Evolutionary conservation across 2,113 vertebrate genomes (phyloP).

Genomic region (Camelus dromedarius): DNA sequence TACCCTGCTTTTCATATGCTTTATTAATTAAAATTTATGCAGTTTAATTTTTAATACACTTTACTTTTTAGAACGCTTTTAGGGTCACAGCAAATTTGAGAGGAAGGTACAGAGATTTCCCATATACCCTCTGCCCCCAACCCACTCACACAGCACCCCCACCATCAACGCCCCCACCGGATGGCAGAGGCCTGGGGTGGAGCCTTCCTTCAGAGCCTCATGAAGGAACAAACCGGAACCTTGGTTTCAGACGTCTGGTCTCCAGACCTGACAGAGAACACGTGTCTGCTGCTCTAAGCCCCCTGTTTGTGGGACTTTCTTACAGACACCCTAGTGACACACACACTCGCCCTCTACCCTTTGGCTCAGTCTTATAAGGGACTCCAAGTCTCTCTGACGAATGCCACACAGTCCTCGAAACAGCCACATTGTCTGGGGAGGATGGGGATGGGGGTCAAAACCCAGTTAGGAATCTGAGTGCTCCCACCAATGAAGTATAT

Average conservation of each 20-base stretch:
- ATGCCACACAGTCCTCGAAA: neutral
- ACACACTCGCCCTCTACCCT: neutral
- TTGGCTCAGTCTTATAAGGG: neutral
- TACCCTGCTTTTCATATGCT: neutral
- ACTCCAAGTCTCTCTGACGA: neutral
- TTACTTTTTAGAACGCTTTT: neutral
- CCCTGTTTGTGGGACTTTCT: neutral
- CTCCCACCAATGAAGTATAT: neutral
- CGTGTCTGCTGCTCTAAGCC: neutral
- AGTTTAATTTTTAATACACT: slow-evolving; percentile 36
- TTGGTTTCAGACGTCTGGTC: neutral
- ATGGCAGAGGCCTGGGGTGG: neutral
- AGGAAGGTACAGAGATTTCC: neutral
- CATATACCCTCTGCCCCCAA: neutral
- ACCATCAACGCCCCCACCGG: too few species aligned
- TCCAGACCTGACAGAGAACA: neutral
- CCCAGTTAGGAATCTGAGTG: neutral
- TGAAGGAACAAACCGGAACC: neutral
- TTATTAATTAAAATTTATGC: neutral
- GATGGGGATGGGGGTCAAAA: neutral
- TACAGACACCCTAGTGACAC: neutral
- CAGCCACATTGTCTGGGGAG: neutral
- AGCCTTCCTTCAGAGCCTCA: too few species aligned
- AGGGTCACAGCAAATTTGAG: neutral
- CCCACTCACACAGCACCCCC: rapidly evolving